Evolutionary conservation across 2,797 vertebrate genomes (phyloP).

Genomic region (Tarsius wallacei): DNA sequence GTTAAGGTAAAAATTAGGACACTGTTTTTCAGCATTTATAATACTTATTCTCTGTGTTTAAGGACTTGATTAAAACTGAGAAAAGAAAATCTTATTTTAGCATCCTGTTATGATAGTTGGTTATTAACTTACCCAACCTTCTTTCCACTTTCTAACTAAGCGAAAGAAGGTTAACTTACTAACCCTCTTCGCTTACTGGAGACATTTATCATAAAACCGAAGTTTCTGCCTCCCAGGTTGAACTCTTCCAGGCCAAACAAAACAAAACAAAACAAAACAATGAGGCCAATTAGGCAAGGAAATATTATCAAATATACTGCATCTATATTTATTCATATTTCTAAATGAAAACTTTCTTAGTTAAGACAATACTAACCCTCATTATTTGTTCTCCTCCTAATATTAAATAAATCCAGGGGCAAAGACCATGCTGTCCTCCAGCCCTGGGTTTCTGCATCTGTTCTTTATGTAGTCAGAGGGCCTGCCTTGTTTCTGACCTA

Average conservation of each 20-base stretch:
- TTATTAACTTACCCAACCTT: neutral
- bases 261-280: neutral
- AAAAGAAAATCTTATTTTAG: neutral
- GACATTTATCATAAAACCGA: neutral
- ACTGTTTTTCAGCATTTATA: neutral
- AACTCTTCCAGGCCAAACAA: neutral
- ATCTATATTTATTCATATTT: neutral
- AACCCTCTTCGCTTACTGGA: neutral
- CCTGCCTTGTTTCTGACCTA: neutral
- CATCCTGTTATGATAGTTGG: neutral
- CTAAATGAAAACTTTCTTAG: neutral
- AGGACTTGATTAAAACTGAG: neutral
- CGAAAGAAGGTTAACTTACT: neutral
- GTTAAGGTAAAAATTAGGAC: neutral
- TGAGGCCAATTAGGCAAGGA: neutral
- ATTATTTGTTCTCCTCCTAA: neutral
- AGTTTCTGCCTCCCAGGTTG: neutral
- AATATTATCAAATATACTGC: neutral
- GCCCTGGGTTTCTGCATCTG: neutral
- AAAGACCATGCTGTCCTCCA: neutral
- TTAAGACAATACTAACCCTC: neutral
- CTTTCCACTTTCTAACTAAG: neutral
- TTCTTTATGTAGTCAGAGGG: neutral
- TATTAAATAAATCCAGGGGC: neutral
- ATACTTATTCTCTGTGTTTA: neutral